Evolutionary conservation across 2,888 invertebrate species (phyloP).

Genomic region (Belgica antarctica): DNA sequence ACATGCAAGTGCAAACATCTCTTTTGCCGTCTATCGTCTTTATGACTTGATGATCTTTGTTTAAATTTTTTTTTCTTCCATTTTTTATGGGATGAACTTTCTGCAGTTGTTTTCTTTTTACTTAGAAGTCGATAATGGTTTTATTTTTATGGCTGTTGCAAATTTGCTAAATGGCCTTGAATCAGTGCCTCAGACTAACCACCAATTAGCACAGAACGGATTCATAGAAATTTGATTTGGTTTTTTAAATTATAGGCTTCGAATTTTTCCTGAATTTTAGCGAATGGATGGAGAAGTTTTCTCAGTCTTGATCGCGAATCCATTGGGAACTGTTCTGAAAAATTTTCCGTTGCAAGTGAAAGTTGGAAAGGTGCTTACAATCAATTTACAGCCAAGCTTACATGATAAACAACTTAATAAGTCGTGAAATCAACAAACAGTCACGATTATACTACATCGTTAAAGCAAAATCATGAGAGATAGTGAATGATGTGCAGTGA

Average conservation of each 20-base stretch:
- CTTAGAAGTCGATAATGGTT: neutral
- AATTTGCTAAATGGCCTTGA: slow-evolving; percentile 38
- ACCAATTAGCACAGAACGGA: slow-evolving; percentile 13
- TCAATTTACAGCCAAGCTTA: neutral
- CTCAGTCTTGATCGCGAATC: slow-evolving; percentile 24
- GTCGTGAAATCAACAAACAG: neutral
- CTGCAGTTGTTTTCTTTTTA: slow-evolving; percentile 1
- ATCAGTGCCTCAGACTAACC: neutral
- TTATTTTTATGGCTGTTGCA: slow-evolving; percentile 33
- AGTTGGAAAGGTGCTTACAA: neutral
- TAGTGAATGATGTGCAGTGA: neutral
- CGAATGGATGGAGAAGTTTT: neutral
- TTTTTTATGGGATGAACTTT: neutral
- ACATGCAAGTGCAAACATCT: neutral
- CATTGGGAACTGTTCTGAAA: slow-evolving; percentile 1
- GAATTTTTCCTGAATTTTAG: neutral
- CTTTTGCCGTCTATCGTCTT: neutral
- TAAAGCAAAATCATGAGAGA: neutral
- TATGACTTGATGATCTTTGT: neutral
- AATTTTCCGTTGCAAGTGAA: neutral
- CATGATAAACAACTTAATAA: too few relatives aligned
- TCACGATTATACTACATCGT: neutral
- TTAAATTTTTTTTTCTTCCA: slow-evolving; percentile 8
- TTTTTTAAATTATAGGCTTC: slow-evolving; percentile 31
- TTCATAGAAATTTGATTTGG: slow-evolving; percentile 33